These are phyloP conservation scores for Dorcus parallelipipedus DNA, from an alignment of 2,888 invertebrate genomes.

Conservation along the genomic window DNA sequence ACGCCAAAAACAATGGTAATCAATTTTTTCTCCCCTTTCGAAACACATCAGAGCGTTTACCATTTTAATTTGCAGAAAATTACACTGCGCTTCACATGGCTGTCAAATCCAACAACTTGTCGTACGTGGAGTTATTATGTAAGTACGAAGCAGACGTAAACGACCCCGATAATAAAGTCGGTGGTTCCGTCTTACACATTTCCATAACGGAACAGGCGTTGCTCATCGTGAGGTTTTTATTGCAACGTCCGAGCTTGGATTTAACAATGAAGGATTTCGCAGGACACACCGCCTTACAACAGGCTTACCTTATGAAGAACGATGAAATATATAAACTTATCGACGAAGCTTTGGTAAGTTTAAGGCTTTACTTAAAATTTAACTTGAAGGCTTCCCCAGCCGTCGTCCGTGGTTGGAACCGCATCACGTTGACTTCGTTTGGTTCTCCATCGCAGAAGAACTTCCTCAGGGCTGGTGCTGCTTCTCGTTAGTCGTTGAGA, in stretches of 20 bases:
- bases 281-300: conserved; percentile 63
- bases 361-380: not conserved
- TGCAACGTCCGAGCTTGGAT: conserved; percentile 51
- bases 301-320: conserved; percentile 10
- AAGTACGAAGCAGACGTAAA: conserved; percentile 50
- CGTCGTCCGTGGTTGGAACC: too few species aligned
- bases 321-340: conserved; percentile 47
- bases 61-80: conserved; percentile 35
- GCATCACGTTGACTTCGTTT: too few species aligned
- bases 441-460: too few species aligned
- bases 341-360: conserved; percentile 49
- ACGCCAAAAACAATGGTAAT: conserved; percentile 39
- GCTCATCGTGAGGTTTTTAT: conserved; percentile 53
- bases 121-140: conserved; percentile 51
- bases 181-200: conserved; percentile 61
- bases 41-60: too few species aligned
- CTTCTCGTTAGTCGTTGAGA: too few species aligned
- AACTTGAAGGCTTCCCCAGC: too few species aligned
- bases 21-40: not conserved
- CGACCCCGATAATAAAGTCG: conserved; percentile 51
- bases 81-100: conserved; percentile 52
- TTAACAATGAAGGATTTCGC: conserved; percentile 54
- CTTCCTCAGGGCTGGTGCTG: too few species aligned
- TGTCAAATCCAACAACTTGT: conserved; percentile 52
- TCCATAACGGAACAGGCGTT: conserved; percentile 58